Evolutionary conservation across 2,797 vertebrate species (phyloP).

Genomic region (Ataeniobius toweri): DNA sequence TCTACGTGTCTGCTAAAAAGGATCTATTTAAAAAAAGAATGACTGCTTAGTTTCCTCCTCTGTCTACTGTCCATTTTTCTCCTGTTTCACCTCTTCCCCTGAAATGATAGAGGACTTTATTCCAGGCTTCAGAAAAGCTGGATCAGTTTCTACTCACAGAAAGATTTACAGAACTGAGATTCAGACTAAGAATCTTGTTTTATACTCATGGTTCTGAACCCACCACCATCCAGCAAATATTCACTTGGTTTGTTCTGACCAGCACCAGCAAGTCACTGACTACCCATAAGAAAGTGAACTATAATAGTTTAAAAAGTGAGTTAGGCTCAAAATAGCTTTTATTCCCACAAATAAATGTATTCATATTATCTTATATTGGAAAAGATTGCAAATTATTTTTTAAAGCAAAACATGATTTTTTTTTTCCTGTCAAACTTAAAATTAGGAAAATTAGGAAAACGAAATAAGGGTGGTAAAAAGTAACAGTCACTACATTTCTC

Average conservation of each 20-base stretch:
- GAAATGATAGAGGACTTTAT: not conserved
- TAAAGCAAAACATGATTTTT: not conserved
- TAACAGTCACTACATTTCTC: not conserved
- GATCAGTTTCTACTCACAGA: not conserved
- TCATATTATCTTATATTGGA: not conserved
- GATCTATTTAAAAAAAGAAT: not conserved
- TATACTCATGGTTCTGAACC: not conserved
- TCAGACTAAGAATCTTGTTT: not conserved
- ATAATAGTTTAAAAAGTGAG: not conserved
- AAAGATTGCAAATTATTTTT: not conserved
- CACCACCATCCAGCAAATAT: not conserved
- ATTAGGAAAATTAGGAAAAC: not conserved
- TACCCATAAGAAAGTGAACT: not conserved
- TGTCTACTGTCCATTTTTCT: not conserved
- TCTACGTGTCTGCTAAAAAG: not conserved
- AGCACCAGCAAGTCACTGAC: not conserved
- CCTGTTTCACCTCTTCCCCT: not conserved
- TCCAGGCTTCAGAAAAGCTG: slow-evolving; percentile 3
- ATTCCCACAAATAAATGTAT: not conserved
- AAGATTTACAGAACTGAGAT: not conserved
- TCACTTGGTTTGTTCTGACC: not conserved
- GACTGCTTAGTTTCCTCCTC: not conserved
- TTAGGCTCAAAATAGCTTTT: not conserved
- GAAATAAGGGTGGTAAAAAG: not conserved
- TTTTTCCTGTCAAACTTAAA: not conserved